Evolutionary conservation across 2,113 vertebrate genomes (phyloP).

Genomic region (Melanerpes aurifrons): DNA sequence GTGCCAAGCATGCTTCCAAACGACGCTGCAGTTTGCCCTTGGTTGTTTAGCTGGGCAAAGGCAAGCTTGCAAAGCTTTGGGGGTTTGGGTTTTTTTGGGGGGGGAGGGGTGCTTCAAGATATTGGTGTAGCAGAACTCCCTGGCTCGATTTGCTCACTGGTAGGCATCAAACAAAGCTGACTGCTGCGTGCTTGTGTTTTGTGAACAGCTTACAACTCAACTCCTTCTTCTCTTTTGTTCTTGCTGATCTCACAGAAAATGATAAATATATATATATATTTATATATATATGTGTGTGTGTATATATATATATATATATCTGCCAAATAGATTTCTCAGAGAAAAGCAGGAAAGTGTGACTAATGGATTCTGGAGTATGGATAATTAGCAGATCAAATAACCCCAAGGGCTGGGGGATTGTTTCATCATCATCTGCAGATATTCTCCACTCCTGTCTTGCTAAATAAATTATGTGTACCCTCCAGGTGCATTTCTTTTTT

Average conservation of each 20-base stretch:
- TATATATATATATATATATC: neutral
- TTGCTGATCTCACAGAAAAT: conserved; percentile 47
- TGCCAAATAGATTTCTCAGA: conserved; percentile 47
- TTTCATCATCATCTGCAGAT: conserved; percentile 36
- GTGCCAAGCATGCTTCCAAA: conserved; percentile 49
- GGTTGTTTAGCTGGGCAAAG: conserved; percentile 16
- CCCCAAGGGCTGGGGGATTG: conserved; percentile 27
- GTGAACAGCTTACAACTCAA: neutral
- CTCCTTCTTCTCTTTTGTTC: conserved; percentile 29
- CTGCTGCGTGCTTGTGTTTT: neutral
- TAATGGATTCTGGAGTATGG: conserved; percentile 55
- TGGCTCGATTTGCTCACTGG: neutral
- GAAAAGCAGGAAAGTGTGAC: conserved; percentile 32
- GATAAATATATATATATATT: neutral
- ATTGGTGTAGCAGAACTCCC: neutral
- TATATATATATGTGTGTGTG: too few relatives aligned
- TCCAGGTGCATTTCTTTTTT: conserved; percentile 1
- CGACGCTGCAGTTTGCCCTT: conserved; percentile 36
- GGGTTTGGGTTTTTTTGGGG: neutral
- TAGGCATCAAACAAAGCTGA: neutral
- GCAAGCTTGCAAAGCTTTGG: neutral
- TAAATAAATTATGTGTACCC: conserved; percentile 49
- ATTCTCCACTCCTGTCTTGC: neutral
- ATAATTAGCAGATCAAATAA: conserved; percentile 72
- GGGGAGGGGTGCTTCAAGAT: neutral